Percentiles rank a stretch among this genome's conserved stretches.
Conservation (phyloP, 92 coral and sea anemone species). For the Porites lobata region DNA sequence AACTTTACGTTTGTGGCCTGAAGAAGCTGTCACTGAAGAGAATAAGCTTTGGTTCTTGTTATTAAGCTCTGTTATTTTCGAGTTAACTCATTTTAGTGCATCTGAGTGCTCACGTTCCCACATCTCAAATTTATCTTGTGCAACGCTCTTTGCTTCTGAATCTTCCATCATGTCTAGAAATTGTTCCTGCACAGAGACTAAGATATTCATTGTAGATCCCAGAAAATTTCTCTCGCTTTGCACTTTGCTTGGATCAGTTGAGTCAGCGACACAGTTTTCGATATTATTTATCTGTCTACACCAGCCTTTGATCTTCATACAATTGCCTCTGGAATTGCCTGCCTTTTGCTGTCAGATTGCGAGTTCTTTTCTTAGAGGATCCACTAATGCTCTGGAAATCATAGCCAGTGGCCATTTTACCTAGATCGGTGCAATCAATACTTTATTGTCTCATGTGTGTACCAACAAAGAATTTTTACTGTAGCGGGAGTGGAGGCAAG, state of each 20-base stretch:
- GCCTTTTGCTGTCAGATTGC: slow-evolving; percentile 18
- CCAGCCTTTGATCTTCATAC: background rate
- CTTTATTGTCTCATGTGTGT: background rate
- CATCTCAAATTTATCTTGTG: slow-evolving; percentile 12
- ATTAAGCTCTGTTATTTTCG: background rate
- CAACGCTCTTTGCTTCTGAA: slow-evolving; percentile 6
- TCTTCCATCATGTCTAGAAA: slow-evolving; percentile 4
- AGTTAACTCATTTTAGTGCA: background rate
- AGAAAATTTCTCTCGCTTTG: slow-evolving; percentile 29
- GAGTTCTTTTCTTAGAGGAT: no score
- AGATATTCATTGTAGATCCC: slow-evolving; percentile 20
- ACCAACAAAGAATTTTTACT: background rate
- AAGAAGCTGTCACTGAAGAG: slow-evolving; percentile 1
- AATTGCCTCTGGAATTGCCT: slow-evolving; percentile 7
- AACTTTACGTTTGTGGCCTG: background rate
- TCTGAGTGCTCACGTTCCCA: slow-evolving; percentile 16
- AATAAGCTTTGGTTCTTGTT: background rate
- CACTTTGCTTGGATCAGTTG: slow-evolving; percentile 1
- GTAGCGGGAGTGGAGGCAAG: no score
- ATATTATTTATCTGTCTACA: slow-evolving; percentile 13
- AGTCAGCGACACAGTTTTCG: slow-evolving; percentile 31
- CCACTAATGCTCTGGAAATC: background rate
- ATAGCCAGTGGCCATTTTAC: slow-evolving; percentile 3
- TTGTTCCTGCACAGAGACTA: slow-evolving; percentile 14
- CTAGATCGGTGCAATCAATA: background rate